Evolutionary conservation across 2,888 invertebrate genomes (phyloP), one percentile per base, ranked within the genome.

Genomic region (Meiosimyza decipiens): DNA sequence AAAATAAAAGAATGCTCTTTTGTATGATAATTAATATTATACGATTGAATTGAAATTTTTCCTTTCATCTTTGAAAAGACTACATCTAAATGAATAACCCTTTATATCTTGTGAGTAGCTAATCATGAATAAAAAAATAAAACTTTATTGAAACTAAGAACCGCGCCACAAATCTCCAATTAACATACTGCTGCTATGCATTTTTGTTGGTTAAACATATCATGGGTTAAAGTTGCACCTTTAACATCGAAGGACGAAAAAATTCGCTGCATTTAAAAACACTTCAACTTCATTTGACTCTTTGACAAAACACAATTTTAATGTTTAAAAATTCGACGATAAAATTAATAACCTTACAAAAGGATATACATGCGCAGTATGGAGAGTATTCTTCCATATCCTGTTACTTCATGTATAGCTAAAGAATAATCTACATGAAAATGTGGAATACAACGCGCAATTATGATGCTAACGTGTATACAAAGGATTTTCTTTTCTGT

Each of bases 141-240:
- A 67, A 47, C 50, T n/a, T n/a, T 22, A 70, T 51, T 51, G 51
- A 55, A 51, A 3, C 3, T 22, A 57, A 52, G 16, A 59, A 12
- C 50, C 4, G 6, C 57, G 69, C 59, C 63, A 28, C 54, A 59
- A 54, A 22, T 69, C 51, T 66, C 73, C 70, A 63, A 64, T 73
- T 74, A 74, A 62, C 68, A 67, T 72, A 63, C 33, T 40, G 6
- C 9, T 40, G 6, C 2, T 9, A 0, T 40, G 40, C 40, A 40
- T 72, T 63, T 71, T 57, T 51, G 6, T 28, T 52, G 11, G 52
- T n/a, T 28, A 22, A 72, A 68, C 72, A 73, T 76, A 77, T 60
- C 74, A 72, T 50, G 72, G 28, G 73, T 18, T 75, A 67, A 74
- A 76, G 68, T 76, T 75, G 75, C 76, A 75, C 75, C 76, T 76